Conservation (phyloP, 2,888 invertebrate genomes). For the Meta bourneti region DNA sequence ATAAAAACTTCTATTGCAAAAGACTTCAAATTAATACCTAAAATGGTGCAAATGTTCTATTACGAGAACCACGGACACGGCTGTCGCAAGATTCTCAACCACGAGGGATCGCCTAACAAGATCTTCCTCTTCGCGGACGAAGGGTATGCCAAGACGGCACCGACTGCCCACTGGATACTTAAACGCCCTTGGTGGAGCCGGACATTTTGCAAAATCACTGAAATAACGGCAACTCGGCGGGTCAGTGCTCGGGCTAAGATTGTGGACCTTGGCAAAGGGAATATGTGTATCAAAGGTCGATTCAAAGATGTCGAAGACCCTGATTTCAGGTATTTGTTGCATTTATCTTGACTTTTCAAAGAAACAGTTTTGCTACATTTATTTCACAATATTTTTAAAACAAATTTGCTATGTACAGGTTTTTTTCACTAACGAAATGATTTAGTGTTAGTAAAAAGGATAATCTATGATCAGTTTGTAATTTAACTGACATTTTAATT, state of each 20-base stretch:
- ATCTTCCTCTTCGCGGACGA: slow-evolving; percentile 92
- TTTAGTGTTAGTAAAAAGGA: too few relatives aligned
- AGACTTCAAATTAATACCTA: too few relatives aligned
- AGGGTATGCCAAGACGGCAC: slow-evolving; percentile 92
- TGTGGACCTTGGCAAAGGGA: slow-evolving; percentile 89
- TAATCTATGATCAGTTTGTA: too few relatives aligned
- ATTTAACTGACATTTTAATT: too few relatives aligned
- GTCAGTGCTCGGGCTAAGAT: slow-evolving; percentile 89
- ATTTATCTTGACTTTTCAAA: not conserved
- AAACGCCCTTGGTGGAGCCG: slow-evolving; percentile 93
- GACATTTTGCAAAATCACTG: slow-evolving; percentile 90
- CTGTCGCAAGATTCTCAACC: slow-evolving; percentile 89
- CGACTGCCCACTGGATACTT: slow-evolving; percentile 92
- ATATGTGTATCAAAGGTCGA: slow-evolving; percentile 90
- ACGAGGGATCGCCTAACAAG: slow-evolving; percentile 91
- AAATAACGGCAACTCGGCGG: slow-evolving; percentile 89
- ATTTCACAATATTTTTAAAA: not conserved
- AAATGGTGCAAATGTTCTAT: slow-evolving; percentile 86
- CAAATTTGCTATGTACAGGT: not conserved
- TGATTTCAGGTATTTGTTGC: slow-evolving; percentile 83
- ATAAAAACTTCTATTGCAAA: too few relatives aligned
- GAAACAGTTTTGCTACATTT: not conserved
- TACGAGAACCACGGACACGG: slow-evolving; percentile 90
- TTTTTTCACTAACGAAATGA: not conserved
- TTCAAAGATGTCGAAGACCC: slow-evolving; percentile 87